Evolutionary conservation across 2,113 vertebrate genomes (phyloP).

Genomic region (Meles meles): DNA sequence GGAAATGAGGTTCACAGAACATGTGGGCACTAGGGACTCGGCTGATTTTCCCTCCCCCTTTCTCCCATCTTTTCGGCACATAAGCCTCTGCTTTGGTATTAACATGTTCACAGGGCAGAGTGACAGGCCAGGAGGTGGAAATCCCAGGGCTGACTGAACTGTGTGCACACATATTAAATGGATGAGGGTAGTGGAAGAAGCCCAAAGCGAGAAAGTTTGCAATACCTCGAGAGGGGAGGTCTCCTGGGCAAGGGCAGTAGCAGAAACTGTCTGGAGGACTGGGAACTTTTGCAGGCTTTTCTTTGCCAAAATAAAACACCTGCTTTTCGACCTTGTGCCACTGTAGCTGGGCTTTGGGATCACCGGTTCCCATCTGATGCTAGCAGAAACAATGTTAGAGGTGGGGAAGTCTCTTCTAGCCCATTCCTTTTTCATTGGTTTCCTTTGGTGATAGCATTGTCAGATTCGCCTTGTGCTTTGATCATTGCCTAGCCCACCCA

Average conservation of each 20-base stretch:
- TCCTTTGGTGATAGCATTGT: background rate
- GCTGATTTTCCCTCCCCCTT: background rate
- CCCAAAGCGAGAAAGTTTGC: background rate
- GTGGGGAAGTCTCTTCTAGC: background rate
- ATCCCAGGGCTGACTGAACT: background rate
- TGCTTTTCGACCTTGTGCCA: background rate
- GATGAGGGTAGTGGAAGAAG: background rate
- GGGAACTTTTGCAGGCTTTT: background rate
- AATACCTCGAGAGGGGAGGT: background rate
- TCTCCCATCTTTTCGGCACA: background rate
- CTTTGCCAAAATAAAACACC: constrained; percentile 26
- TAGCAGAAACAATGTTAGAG: background rate
- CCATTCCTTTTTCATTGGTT: background rate
- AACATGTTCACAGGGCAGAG: background rate
- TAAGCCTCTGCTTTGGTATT: background rate
- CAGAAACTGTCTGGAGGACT: background rate
- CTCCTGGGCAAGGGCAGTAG: background rate
- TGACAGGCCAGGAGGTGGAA: background rate
- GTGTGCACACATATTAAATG: background rate
- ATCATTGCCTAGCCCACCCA: background rate
- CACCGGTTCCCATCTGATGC: background rate
- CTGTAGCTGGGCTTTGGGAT: background rate
- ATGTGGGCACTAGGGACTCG: background rate
- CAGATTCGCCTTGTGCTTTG: background rate
- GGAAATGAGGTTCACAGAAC: background rate